A percentile compares a stretch with the other conserved stretches of the same genome.
Conservation (phyloP, 2,888 invertebrate genomes). For the Acleris cristana region DNA sequence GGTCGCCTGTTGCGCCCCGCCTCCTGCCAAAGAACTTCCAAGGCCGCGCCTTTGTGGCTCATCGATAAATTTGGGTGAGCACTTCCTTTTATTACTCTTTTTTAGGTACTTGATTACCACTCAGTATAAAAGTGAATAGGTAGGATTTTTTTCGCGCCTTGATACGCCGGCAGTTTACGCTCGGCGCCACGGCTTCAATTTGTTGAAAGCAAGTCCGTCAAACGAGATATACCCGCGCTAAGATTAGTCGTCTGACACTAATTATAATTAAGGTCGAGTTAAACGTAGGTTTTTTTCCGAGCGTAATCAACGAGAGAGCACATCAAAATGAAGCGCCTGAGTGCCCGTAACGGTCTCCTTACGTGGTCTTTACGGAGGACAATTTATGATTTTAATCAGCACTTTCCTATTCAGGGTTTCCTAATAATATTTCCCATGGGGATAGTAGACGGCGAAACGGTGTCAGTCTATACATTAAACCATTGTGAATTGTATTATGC, state of each 20-base stretch:
- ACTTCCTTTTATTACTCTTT: slow-evolving; percentile 56
- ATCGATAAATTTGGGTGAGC: slow-evolving; percentile 64
- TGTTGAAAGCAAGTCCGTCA: neutral
- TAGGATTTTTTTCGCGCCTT: neutral
- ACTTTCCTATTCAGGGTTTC: slow-evolving; percentile 3
- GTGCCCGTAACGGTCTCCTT: slow-evolving; percentile 10
- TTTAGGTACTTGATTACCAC: slow-evolving; percentile 3
- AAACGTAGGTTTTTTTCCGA: slow-evolving; percentile 9
- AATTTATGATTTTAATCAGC: slow-evolving; percentile 25
- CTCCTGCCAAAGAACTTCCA: slow-evolving; percentile 43
- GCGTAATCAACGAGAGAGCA: slow-evolving; percentile 15
- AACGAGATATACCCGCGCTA: neutral
- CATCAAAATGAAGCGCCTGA: slow-evolving; percentile 15
- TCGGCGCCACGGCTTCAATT: slow-evolving; percentile 1
- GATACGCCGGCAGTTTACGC: neutral
- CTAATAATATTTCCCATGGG: slow-evolving; percentile 1
- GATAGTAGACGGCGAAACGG: neutral
- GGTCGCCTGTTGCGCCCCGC: slow-evolving; percentile 61
- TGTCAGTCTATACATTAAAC: neutral
- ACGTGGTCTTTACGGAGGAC: slow-evolving; percentile 6
- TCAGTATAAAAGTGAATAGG: neutral
- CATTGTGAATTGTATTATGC: no score
- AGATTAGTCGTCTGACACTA: neutral
- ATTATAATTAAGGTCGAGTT: neutral
- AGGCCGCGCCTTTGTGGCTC: slow-evolving; percentile 56